Base-by-base conservation (phyloP, 92 coral and sea anemone genomes). In the Chrysogorgia sp. region DNA sequence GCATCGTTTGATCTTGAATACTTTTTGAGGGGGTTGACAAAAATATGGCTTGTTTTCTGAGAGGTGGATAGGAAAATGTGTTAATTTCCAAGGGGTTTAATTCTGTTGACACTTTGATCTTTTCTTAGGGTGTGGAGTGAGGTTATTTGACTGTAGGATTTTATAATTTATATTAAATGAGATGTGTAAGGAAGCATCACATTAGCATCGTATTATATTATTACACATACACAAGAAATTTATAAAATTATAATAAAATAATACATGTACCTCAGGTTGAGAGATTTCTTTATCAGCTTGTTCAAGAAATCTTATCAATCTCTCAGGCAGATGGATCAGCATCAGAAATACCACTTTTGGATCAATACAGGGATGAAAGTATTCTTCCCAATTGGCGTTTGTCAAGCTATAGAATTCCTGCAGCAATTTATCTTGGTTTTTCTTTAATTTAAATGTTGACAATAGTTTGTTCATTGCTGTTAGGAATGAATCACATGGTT, bases 391-490 rank as follows among this genome's bases (percentile, higher is more conserved):
- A 40, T 66, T 25, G 26, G 50, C 9, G 20, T 66, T 66, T 10
- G 74, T 66, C n/a, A 6, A n/a, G 30, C 74, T 52, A 66, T 66
- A 66, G 47, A 66, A 66, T 25, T 66, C 74, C 20, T 66, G 33
- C 24, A 66, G 29, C 9, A 66, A 40, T 33, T 66, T 66, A 2
- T 66, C 74, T 40, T 40, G 10, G 30, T 33, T 63, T 24, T 63
- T 26, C 41, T 63, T 63, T 34, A n/a, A 26, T 63, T 63, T 63
- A 63, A 63, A 34, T 34, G 26, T 63, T 24, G 14, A 21, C 6
- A 52, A 29, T 13, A 34, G 41, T 21, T 63, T 19, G 32, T 64
- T 33, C 1, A 34, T 2, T 28, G 32, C 29, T 28, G 41, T 64
- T 2, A 64, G 45, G 32, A 64, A 64, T 8, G 71, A 64, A 30